Conservation (phyloP, 2,113 vertebrate genomes). For the Haliaeetus leucogaster region DNA sequence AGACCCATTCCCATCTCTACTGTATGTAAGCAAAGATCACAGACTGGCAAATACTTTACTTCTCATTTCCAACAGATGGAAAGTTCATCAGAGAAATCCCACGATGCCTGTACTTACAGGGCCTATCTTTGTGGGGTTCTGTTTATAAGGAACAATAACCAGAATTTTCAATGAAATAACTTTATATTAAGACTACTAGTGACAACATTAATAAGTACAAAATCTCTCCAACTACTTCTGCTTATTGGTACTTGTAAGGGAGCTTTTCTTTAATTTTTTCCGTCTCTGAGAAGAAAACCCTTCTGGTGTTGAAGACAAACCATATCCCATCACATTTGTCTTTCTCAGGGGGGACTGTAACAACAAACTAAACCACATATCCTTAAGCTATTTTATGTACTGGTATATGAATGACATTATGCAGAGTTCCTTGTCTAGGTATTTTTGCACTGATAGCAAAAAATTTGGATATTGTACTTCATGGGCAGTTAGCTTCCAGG, state of each 20-base stretch:
- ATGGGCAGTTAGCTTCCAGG: neutral
- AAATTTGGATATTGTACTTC: neutral
- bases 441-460: neutral
- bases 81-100: neutral
- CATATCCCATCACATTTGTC: neutral
- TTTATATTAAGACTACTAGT: neutral
- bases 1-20: neutral
- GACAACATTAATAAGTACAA: neutral
- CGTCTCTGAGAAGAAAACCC: neutral
- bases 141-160: neutral
- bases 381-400: neutral
- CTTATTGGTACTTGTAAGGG: neutral
- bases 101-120: neutral
- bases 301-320: neutral
- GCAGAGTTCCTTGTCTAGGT: neutral
- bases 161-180: neutral
- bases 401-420: neutral
- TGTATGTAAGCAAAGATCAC: neutral
- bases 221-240: neutral
- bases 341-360: neutral
- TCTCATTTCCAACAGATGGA: neutral
- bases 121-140: neutral
- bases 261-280: neutral
- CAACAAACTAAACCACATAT: neutral
- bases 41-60: neutral